phyloP scores from a whole-genome alignment of 2,113 vertebrate genomes.

The Thymallus thymallus region DNA sequence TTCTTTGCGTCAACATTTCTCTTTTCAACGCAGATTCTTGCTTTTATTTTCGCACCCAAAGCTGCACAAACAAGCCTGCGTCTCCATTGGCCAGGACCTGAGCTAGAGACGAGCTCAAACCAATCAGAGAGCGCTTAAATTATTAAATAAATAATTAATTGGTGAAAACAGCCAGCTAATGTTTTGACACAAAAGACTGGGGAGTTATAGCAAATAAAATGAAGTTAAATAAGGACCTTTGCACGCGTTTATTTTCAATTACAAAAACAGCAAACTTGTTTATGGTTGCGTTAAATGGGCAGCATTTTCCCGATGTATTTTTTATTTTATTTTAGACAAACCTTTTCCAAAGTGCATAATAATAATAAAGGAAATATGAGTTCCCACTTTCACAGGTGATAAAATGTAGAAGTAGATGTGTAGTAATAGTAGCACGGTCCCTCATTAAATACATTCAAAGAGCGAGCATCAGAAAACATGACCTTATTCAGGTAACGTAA shows the following conservation, averaged over 20 bases:
- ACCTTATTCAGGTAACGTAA: not conserved
- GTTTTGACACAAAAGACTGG: slow-evolving; percentile 15
- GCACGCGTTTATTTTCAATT: too few relatives aligned
- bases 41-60: slow-evolving; percentile 74
- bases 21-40: slow-evolving; percentile 36
- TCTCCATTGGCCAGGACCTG: slow-evolving; percentile 71
- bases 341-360: too few relatives aligned
- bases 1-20: slow-evolving; percentile 40
- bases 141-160: slow-evolving; percentile 45
- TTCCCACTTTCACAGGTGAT: not conserved
- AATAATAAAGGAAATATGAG: too few relatives aligned
- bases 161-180: slow-evolving; percentile 4
- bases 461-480: not conserved
- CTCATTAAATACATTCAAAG: not conserved
- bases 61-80: slow-evolving; percentile 72
- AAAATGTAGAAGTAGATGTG: not conserved
- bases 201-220: not conserved
- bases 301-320: too few relatives aligned
- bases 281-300: too few relatives aligned
- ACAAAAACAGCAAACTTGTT: too few relatives aligned
- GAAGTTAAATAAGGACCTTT: not conserved
- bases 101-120: slow-evolving; percentile 68
- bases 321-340: too few relatives aligned
- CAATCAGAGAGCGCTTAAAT: slow-evolving; percentile 68
- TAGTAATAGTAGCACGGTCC: not conserved